These are phyloP conservation scores for Genyomyrus donnyi DNA, from an alignment of 2,113 vertebrate species.

Conservation along the genomic window DNA sequence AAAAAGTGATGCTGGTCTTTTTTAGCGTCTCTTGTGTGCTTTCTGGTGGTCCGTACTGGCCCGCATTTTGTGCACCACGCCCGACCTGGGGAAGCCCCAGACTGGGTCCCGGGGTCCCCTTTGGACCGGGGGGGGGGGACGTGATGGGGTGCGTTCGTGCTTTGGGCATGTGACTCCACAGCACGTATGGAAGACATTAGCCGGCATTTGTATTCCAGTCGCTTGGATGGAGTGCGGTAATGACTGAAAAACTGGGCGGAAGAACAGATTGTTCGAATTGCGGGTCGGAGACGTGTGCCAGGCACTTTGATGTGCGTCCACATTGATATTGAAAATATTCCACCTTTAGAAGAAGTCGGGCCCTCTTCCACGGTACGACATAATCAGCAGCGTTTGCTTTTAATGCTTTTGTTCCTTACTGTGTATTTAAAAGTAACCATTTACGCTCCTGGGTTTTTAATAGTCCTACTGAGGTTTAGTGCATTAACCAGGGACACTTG, in stretches of 20 bases:
- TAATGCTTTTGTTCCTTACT: background rate
- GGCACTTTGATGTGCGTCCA: background rate
- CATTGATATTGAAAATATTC: background rate
- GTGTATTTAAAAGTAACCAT: background rate
- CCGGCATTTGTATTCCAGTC: background rate
- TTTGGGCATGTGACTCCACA: background rate
- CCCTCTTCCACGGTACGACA: background rate
- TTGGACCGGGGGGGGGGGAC: background rate
- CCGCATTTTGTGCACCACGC: background rate
- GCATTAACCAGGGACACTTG: background rate
- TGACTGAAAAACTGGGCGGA: background rate
- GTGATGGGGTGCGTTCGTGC: background rate
- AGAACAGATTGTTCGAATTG: background rate
- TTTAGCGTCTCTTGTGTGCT: background rate
- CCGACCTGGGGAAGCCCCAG: background rate
- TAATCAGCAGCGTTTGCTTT: background rate
- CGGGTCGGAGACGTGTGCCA: background rate
- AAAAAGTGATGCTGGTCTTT: background rate
- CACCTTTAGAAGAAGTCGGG: background rate
- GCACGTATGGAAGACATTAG: background rate
- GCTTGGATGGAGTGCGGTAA: background rate
- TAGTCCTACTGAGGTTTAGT: background rate
- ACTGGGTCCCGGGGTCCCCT: background rate
- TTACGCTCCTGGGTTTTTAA: background rate
- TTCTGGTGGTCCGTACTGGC: background rate